Percentiles rank a stretch among this genome's conserved stretches.
Conservation (phyloP, 2,113 vertebrate species). For the Lepidothrix coronata region DNA sequence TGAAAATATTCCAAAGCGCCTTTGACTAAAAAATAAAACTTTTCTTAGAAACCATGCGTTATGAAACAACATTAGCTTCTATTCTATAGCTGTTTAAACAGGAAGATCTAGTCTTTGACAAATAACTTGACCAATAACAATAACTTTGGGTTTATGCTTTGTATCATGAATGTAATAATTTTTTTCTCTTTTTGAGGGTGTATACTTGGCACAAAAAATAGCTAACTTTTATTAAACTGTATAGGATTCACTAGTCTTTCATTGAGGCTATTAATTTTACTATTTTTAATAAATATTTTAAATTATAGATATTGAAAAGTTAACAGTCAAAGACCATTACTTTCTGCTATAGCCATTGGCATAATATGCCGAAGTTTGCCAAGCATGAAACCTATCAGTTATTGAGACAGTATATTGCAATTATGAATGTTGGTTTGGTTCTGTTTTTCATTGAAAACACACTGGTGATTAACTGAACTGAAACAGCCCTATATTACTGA, state of each 20-base stretch:
- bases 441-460: not conserved
- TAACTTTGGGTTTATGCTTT: not conserved
- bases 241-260: not conserved
- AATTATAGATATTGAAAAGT: not conserved
- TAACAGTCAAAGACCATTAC: not conserved
- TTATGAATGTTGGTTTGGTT: not conserved
- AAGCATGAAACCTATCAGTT: not conserved
- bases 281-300: not conserved
- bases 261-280: not conserved
- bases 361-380: not conserved
- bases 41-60: not conserved
- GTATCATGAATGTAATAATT: not conserved
- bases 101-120: not conserved
- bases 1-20: not conserved
- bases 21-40: not conserved
- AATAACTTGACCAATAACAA: not conserved
- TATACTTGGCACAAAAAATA: not conserved
- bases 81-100: not conserved
- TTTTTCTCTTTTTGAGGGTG: rapidly evolving
- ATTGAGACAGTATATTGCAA: not conserved
- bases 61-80: not conserved
- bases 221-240: not conserved
- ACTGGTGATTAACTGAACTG: not conserved
- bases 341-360: not conserved
- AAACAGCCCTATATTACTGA: not conserved